Evolutionary conservation across 2,113 vertebrate species (phyloP), one percentile per base, ranked within the genome.

Genomic region (Taurulus bubalis): DNA sequence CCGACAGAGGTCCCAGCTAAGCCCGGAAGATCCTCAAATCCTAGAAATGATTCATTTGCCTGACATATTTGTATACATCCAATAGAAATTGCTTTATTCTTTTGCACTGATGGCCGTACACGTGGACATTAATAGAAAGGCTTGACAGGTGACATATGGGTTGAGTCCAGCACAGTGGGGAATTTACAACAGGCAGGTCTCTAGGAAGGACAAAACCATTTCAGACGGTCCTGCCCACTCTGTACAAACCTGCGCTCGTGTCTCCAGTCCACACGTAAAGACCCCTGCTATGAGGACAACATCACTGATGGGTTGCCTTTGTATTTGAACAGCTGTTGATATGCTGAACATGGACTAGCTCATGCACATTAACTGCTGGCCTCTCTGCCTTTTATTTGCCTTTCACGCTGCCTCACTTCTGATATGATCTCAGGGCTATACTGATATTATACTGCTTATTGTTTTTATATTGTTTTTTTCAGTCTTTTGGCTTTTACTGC

Each of bases 361-460:
- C 16, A 20, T 8, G 3, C 53, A 28, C 28, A 60, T 55, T 28
- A 72, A 59, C 28, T 71, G 63, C 59, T 63, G 80, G 45, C 34
- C 59, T 36, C 65, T 71, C 42, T 56, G 47, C 49, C 15, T 51
- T 89, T 77, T 62, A 79, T 71, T 67, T 62, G 45, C 65, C 45
- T 58, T 63, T 40, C 53, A 69, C 42, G 34, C 32, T 60, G 20
- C 58, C 36, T 64, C 72, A 72, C 45, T 55, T 69, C 56, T 64
- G 62, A 78, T 79, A 83, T 24, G 45, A 84, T 82, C 28, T 62
- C 24, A 8, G 59, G 10, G 8, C 67, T 84, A 32, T 4, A 32
- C 30, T 32, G 30, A 32, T 32, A 82, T 83, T 84, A 79, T 87
- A 70, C 36, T 20, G 71, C 83, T 78, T 79, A 87, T 90, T 85